These are phyloP conservation scores for Leucosticte australis DNA, from an alignment of 2,113 vertebrate species.

Conservation along the genomic window DNA sequence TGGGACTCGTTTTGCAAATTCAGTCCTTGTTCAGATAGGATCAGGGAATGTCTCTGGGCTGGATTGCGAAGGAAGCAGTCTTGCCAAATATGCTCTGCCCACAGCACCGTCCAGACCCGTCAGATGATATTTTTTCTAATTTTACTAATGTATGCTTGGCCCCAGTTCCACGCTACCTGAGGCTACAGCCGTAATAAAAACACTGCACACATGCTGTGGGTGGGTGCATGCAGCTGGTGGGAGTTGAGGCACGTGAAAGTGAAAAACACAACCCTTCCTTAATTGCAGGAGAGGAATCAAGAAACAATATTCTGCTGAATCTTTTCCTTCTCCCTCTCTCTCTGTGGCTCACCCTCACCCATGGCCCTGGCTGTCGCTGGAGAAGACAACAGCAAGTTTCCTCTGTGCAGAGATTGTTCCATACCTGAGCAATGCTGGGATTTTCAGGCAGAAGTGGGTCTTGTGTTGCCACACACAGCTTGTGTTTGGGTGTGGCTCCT, in stretches of 20 bases:
- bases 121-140: constrained; percentile 63
- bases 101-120: constrained; percentile 63
- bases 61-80: constrained; percentile 48
- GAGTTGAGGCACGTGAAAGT: constrained; percentile 48
- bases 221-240: constrained; percentile 36
- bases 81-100: constrained; percentile 67
- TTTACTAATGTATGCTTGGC: constrained; percentile 70
- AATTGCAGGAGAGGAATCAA: constrained; percentile 16
- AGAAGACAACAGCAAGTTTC: not conserved
- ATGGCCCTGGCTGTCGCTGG: not conserved
- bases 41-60: constrained; percentile 60
- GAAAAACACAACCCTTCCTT: constrained; percentile 2
- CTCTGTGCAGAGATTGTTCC: fast-evolving
- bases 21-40: constrained; percentile 60
- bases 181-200: constrained; percentile 60
- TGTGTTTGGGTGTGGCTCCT: not conserved
- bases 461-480: not conserved
- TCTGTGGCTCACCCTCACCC: not conserved
- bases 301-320: not conserved
- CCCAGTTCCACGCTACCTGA: constrained; percentile 18
- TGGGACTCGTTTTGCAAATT: constrained; percentile 60
- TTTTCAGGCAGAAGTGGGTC: not conserved
- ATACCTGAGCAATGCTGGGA: not conserved
- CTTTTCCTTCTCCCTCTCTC: not conserved
- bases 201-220: constrained; percentile 30